Percentiles rank a stretch among this genome's conserved stretches.
Conservation (phyloP, 2,113 vertebrate genomes). For the Verasper variegatus region DNA sequence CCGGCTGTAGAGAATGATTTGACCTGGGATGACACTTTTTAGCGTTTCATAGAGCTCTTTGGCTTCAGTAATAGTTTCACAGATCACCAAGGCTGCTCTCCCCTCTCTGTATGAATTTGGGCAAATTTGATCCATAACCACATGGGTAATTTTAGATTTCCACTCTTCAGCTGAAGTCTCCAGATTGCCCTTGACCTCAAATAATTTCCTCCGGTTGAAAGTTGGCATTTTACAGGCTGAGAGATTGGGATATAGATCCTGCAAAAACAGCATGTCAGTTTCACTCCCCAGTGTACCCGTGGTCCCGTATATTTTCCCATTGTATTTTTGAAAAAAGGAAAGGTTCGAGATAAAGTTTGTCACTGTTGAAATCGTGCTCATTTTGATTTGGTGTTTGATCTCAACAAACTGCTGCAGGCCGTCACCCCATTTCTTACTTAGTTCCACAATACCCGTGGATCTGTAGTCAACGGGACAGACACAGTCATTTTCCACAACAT, state of each 20-base stretch:
- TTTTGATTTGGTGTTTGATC: slow-evolving; percentile 48
- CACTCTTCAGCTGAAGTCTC: slow-evolving; percentile 13
- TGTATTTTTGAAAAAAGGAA: slow-evolving; percentile 34
- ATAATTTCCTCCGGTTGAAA: slow-evolving; percentile 34
- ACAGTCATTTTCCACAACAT: slow-evolving; percentile 29
- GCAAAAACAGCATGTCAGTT: slow-evolving; percentile 30
- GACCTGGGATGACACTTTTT: slow-evolving; percentile 4
- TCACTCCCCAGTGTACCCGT: slow-evolving; percentile 41
- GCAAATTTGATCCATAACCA: slow-evolving; percentile 8
- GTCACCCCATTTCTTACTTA: slow-evolving; percentile 54
- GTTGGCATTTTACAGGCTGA: slow-evolving; percentile 34
- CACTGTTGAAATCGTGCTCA: slow-evolving; percentile 44
- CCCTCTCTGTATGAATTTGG: slow-evolving; percentile 7
- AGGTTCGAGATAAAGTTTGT: slow-evolving; percentile 39
- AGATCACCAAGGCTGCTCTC: slow-evolving; percentile 46
- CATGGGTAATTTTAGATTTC: slow-evolving; percentile 5
- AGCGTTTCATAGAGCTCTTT: neutral
- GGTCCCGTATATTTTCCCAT: slow-evolving; percentile 43
- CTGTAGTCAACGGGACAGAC: slow-evolving; percentile 51
- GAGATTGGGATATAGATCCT: slow-evolving; percentile 25
- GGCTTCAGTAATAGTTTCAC: slow-evolving; percentile 44
- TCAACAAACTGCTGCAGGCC: slow-evolving; percentile 22
- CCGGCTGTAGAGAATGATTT: slow-evolving; percentile 28
- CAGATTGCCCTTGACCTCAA: slow-evolving; percentile 35
- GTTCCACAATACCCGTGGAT: slow-evolving; percentile 42